Conservation (phyloP, 2,797 vertebrate genomes). For the Coracias cyanogaster region DNA sequence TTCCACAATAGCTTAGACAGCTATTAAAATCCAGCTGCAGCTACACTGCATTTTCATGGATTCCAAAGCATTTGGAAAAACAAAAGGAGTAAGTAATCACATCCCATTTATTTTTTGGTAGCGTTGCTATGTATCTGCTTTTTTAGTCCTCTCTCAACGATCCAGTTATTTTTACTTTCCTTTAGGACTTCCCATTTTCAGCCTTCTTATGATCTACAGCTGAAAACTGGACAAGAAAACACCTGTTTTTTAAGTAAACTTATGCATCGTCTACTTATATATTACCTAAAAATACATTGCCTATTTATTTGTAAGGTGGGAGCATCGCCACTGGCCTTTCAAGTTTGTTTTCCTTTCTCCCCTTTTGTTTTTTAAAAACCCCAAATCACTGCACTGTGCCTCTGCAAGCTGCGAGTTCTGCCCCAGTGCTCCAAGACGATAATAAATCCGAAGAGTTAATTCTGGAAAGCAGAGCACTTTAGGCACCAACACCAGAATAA, state of each 20-base stretch:
- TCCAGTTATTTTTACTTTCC: not conserved
- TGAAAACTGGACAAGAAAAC: not conserved
- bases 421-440: not conserved
- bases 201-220: not conserved
- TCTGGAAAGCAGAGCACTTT: not conserved
- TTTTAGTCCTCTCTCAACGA: not conserved
- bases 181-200: not conserved
- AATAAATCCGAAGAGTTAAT: not conserved
- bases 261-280: not conserved
- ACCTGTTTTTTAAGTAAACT: not conserved
- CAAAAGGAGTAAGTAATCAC: not conserved
- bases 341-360: not conserved
- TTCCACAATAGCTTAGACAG: slow-evolving; percentile 26
- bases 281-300: not conserved
- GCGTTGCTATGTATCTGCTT: not conserved
- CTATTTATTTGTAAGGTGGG: not conserved
- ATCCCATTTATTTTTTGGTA: not conserved
- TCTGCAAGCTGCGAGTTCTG: not conserved
- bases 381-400: not conserved
- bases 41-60: not conserved
- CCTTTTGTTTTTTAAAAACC: not conserved
- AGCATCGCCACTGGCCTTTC: not conserved
- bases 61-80: not conserved
- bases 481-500: slow-evolving; percentile 15
- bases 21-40: slow-evolving; percentile 34